Percentiles rank a stretch among this genome's conserved stretches.
Evolutionary conservation across 1,140 invertebrate species (phyloP).

Genomic region (Trissolcus basalis): DNA sequence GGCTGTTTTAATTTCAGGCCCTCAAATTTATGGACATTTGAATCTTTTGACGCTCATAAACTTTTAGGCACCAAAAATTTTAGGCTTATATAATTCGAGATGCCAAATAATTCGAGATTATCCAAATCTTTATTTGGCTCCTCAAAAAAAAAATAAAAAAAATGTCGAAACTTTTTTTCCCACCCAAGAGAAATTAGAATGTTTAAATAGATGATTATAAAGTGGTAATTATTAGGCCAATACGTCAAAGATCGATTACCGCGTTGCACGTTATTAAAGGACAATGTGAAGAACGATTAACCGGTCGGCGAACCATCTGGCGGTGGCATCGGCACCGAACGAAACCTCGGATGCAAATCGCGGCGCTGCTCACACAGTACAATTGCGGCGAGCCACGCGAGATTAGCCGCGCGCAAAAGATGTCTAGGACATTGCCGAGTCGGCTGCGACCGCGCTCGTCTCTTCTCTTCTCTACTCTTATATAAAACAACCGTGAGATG

Average conservation of each 20-base stretch:
- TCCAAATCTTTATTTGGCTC: too few relatives aligned
- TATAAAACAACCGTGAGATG: slow-evolving; percentile 55
- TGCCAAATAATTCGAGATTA: too few relatives aligned
- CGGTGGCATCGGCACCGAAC: slow-evolving; percentile 51
- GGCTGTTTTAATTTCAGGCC: too few relatives aligned
- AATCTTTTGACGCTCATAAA: too few relatives aligned
- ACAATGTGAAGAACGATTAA: slow-evolving; percentile 52
- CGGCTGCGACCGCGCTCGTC: slow-evolving; percentile 43
- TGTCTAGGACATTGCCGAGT: slow-evolving; percentile 47
- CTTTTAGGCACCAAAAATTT: too few relatives aligned
- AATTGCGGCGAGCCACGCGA: slow-evolving; percentile 53
- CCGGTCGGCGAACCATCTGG: slow-evolving; percentile 52
- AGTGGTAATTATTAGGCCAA: not conserved
- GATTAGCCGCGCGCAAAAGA: slow-evolving; percentile 48
- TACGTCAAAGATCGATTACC: slow-evolving; percentile 33
- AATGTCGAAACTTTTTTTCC: too few relatives aligned
- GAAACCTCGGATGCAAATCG: slow-evolving; percentile 57
- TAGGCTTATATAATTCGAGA: too few relatives aligned
- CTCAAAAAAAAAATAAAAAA: too few relatives aligned
- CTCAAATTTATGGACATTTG: too few relatives aligned
- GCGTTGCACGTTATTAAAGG: slow-evolving; percentile 24
- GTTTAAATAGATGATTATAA: too few relatives aligned
- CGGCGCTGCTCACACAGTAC: slow-evolving; percentile 26
- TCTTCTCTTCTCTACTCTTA: slow-evolving; percentile 41
- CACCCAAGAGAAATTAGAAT: too few relatives aligned